phyloP scores from a whole-genome alignment of 2,888 invertebrate genomes.

The Pheosia gnoma region DNA sequence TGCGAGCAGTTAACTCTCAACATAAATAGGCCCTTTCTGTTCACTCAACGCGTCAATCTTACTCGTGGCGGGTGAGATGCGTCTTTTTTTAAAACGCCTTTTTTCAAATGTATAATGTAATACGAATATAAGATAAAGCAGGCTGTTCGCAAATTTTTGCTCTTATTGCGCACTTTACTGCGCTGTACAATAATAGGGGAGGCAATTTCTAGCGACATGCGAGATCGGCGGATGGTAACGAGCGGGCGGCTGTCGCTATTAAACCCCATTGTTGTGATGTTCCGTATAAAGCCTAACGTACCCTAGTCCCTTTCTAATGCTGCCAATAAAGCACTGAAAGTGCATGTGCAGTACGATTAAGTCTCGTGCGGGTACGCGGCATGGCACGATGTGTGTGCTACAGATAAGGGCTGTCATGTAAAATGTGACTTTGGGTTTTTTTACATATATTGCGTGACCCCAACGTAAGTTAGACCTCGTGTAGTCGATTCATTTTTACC shows the following conservation, averaged over 20 bases:
- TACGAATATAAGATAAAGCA: constrained; percentile 49
- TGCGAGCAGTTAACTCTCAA: constrained; percentile 16
- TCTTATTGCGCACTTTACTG: constrained; percentile 61
- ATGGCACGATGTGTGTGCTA: constrained; percentile 36
- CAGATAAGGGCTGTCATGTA: constrained; percentile 28
- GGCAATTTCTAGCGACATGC: constrained; percentile 65
- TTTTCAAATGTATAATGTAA: constrained; percentile 18
- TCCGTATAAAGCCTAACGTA: constrained; percentile 65
- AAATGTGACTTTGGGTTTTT: not conserved
- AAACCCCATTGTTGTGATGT: constrained; percentile 73
- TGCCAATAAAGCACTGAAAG: constrained; percentile 70
- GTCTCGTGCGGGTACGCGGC: constrained; percentile 33
- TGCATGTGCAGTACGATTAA: constrained; percentile 64
- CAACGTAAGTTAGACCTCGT: too few species aligned
- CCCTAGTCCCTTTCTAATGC: constrained; percentile 67
- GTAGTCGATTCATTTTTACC: too few species aligned
- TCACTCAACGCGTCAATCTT: constrained; percentile 27
- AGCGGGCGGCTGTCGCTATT: constrained; percentile 68
- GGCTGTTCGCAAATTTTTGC: constrained; percentile 59
- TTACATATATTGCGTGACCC: too few species aligned
- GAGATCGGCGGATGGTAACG: constrained; percentile 66
- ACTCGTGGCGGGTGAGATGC: constrained; percentile 17
- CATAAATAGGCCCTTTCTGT: constrained; percentile 19
- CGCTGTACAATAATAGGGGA: constrained; percentile 62
- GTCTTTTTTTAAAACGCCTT: constrained; percentile 23